phyloP scores from a whole-genome alignment of 2,113 vertebrate species.

The Pygoscelis antarcticus region DNA sequence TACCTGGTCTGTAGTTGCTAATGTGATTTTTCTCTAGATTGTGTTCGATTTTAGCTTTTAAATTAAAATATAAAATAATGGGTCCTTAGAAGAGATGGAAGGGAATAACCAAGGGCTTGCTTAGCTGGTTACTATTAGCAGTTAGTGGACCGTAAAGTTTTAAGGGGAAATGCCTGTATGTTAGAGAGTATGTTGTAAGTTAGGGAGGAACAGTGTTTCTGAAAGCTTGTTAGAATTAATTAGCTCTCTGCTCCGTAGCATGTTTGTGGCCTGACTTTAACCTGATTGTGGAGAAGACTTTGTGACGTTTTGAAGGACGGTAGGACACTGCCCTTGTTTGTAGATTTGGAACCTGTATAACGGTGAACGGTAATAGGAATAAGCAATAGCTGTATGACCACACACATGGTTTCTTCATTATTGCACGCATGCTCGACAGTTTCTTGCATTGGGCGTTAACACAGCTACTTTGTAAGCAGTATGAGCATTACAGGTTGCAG shows the following conservation, averaged over 20 bases:
- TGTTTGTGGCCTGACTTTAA: neutral
- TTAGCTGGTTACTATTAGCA: neutral
- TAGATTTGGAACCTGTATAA: neutral
- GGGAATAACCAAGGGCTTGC: neutral
- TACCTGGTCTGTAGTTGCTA: neutral
- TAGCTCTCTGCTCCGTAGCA: neutral
- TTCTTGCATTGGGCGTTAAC: neutral
- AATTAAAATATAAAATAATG: neutral
- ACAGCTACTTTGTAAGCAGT: neutral
- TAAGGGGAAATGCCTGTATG: neutral
- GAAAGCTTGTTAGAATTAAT: neutral
- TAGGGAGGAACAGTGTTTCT: neutral
- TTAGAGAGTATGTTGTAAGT: neutral
- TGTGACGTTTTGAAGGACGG: neutral
- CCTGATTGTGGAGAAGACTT: neutral
- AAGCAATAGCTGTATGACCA: neutral
- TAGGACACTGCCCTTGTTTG: neutral
- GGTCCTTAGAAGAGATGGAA: neutral
- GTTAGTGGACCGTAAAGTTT: neutral
- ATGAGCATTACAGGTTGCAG: neutral
- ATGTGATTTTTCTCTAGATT: rapidly evolving
- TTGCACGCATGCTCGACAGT: neutral
- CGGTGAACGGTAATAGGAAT: neutral
- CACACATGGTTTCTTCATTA: neutral
- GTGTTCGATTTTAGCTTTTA: neutral